Evolutionary conservation across 2,888 invertebrate species (phyloP).

Genomic region (Drosophila acutilabella): DNA sequence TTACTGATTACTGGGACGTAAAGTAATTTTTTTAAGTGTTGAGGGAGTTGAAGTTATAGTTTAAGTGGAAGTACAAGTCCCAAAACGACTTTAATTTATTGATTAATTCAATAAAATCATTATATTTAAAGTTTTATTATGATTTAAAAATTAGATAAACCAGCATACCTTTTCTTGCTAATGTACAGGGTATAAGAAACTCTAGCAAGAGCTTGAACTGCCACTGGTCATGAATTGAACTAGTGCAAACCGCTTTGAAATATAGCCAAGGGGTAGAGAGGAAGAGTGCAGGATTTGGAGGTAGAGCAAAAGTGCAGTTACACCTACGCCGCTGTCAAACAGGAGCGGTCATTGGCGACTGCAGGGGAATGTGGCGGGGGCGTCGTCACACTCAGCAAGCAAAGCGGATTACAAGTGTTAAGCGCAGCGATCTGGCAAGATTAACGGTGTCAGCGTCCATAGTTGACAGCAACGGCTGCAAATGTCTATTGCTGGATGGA

Average conservation of each 20-base stretch:
- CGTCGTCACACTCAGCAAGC: slow-evolving; percentile 45
- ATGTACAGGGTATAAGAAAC: background rate
- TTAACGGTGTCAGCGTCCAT: slow-evolving; percentile 45
- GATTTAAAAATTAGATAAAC: background rate
- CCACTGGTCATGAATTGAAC: slow-evolving; percentile 19
- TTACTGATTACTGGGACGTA: no score
- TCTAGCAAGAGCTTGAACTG: slow-evolving; percentile 14
- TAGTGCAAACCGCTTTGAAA: slow-evolving; percentile 38
- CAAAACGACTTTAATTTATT: no score
- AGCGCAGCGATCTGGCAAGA: slow-evolving; percentile 51
- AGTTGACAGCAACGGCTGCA: slow-evolving; percentile 61
- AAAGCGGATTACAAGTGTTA: slow-evolving; percentile 61
- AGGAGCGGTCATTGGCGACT: background rate
- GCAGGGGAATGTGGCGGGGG: background rate
- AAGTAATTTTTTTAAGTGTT: no score
- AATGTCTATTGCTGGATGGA: slow-evolving; percentile 55
- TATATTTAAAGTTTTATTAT: no score
- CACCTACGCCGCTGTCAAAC: slow-evolving; percentile 35
- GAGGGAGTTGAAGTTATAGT: no score
- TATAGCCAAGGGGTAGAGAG: background rate
- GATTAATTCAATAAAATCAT: no score
- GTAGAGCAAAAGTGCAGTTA: slow-evolving; percentile 36
- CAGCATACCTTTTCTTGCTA: background rate
- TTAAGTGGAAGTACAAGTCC: no score
- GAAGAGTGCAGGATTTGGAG: background rate